Percentiles rank a stretch among this genome's conserved stretches.
Conservation (phyloP, 2,113 vertebrate species). For the Amblyornis subalaris region DNA sequence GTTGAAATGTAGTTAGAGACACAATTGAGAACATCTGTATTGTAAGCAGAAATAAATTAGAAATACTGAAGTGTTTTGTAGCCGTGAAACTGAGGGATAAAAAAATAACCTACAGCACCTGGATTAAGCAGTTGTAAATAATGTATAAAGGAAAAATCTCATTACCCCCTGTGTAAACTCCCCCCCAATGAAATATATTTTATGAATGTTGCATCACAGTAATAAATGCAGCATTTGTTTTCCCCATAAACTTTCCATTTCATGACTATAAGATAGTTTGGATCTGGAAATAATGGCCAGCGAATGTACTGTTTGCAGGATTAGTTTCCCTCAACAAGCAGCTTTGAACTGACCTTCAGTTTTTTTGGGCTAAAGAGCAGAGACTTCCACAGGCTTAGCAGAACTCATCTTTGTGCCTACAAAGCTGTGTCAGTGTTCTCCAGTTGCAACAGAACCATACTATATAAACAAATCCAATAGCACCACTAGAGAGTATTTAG, state of each 20-base stretch:
- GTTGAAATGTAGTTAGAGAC: slow-evolving; percentile 78
- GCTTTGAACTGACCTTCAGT: slow-evolving; percentile 70
- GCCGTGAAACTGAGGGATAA: slow-evolving; percentile 75
- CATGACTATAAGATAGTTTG: slow-evolving; percentile 71
- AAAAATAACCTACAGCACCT: slow-evolving; percentile 79
- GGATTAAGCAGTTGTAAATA: slow-evolving; percentile 80
- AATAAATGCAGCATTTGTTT: slow-evolving; percentile 82
- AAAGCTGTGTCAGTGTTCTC: neutral
- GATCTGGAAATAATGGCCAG: slow-evolving; percentile 66
- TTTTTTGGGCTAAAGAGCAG: slow-evolving; percentile 45
- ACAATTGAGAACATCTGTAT: slow-evolving; percentile 84
- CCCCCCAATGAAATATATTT: slow-evolving; percentile 78
- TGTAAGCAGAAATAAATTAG: slow-evolving; percentile 84
- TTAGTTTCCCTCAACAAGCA: slow-evolving; percentile 54
- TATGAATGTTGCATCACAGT: slow-evolving; percentile 81
- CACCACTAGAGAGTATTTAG: slow-evolving; percentile 9
- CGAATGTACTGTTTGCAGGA: slow-evolving; percentile 48
- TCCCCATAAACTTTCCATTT: slow-evolving; percentile 76
- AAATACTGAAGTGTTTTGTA: slow-evolving; percentile 79
- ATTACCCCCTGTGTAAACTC: slow-evolving; percentile 80
- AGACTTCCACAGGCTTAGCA: slow-evolving; percentile 13
- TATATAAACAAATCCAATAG: slow-evolving; percentile 1
- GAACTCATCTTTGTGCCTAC: slow-evolving; percentile 21
- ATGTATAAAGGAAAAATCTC: slow-evolving; percentile 83
- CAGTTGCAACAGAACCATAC: neutral